phyloP scores from a whole-genome alignment of 2,113 vertebrate genomes.

The Sitta europaea region DNA sequence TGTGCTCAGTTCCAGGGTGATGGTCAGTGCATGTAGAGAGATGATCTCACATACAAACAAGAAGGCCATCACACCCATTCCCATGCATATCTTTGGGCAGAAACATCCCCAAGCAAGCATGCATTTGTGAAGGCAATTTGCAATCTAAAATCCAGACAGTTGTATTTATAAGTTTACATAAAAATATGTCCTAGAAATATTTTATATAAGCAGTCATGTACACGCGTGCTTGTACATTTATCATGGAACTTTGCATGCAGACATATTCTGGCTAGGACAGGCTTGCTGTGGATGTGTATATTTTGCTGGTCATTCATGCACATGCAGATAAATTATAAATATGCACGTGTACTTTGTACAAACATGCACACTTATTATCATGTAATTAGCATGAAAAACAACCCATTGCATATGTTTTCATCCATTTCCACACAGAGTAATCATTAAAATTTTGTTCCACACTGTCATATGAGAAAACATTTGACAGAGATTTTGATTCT shows the following conservation, averaged over 20 bases:
- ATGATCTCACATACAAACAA: rapidly evolving
- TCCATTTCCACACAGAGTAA: not conserved
- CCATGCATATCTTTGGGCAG: not conserved
- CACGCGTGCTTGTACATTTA: rapidly evolving
- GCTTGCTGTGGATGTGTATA: not conserved
- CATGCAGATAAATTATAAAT: not conserved
- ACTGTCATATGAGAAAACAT: not conserved
- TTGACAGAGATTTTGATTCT: not conserved
- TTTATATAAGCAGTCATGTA: not conserved
- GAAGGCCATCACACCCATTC: not conserved
- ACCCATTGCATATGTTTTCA: not conserved
- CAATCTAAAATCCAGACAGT: not conserved
- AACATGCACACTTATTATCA: not conserved
- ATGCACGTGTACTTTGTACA: not conserved
- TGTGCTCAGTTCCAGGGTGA: not conserved
- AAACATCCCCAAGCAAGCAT: not conserved
- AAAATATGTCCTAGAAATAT: not conserved
- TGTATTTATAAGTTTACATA: not conserved
- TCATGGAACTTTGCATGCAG: not conserved
- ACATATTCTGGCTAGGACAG: not conserved
- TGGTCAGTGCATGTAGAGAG: not conserved
- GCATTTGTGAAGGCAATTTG: not conserved
- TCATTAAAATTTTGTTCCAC: not conserved
- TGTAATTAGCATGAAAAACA: not conserved
- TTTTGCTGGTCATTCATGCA: not conserved